These are phyloP conservation scores for Tinea pellionella DNA, from an alignment of 2,888 invertebrate genomes.

Conservation along the genomic window DNA sequence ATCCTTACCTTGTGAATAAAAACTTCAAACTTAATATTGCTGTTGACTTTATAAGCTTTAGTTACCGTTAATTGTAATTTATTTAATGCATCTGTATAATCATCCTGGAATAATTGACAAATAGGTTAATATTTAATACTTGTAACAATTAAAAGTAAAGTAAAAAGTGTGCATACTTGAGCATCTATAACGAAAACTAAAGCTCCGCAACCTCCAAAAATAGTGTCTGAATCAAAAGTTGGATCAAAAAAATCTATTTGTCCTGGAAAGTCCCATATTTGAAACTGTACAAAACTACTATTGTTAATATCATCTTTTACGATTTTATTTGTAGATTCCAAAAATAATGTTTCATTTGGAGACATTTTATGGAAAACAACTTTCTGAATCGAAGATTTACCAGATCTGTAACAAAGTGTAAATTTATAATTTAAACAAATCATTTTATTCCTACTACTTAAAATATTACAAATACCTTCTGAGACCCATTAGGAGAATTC, in stretches of 20 bases:
- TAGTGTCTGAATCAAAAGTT: slow-evolving; percentile 94
- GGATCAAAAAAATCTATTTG: slow-evolving; percentile 98
- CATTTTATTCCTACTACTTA: background rate
- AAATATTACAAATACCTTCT: slow-evolving; percentile 71
- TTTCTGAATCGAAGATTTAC: slow-evolving; percentile 99
- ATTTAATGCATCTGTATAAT: slow-evolving; percentile 95
- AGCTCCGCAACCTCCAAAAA: slow-evolving; percentile 97
- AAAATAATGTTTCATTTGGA: slow-evolving; percentile 97
- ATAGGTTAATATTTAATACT: background rate
- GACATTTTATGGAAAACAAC: slow-evolving; percentile 99
- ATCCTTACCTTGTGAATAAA: slow-evolving; percentile 91
- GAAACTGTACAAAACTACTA: slow-evolving; percentile 96
- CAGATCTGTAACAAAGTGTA: slow-evolving; percentile 80
- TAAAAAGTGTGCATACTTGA: slow-evolving; percentile 64
- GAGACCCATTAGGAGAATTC: slow-evolving; percentile 94
- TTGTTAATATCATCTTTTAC: slow-evolving; percentile 98
- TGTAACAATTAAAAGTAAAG: too few species aligned
- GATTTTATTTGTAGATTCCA: slow-evolving; percentile 98
- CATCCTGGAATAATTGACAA: slow-evolving; percentile 76
- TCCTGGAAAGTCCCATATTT: slow-evolving; percentile 99
- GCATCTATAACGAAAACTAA: slow-evolving; percentile 99
- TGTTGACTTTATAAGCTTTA: slow-evolving; percentile 95
- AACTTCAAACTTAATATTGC: slow-evolving; percentile 96
- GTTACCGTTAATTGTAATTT: slow-evolving; percentile 94
- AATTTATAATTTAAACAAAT: slow-evolving; percentile 11